Conservation (phyloP, 2,888 invertebrate species). For the Mesorhabditis belari region DNA sequence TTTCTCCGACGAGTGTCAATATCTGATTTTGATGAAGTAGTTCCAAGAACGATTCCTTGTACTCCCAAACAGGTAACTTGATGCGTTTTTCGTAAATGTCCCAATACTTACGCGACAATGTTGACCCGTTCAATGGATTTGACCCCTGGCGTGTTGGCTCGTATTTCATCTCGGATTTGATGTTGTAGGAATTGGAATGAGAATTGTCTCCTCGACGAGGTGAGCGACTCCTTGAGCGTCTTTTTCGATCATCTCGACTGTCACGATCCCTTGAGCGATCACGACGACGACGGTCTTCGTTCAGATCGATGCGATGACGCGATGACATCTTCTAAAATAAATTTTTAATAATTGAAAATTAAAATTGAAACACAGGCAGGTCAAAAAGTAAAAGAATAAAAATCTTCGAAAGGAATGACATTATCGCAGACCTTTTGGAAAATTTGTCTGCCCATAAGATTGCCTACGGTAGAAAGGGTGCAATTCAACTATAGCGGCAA, state of each 20-base stretch:
- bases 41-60: constrained; percentile 85
- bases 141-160: background rate
- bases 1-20: constrained; percentile 78
- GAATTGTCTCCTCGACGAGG: constrained; percentile 12
- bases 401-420: too few species aligned
- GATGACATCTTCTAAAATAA: constrained; percentile 24
- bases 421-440: too few species aligned
- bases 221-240: constrained; percentile 13
- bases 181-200: too few species aligned
- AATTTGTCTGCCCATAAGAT: too few species aligned
- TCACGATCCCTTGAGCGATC: background rate
- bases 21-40: constrained; percentile 78
- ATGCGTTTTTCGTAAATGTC: constrained; percentile 80
- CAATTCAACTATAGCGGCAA: too few species aligned
- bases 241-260: background rate
- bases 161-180: too few species aligned
- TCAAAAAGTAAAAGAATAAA: too few species aligned
- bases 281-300: constrained; percentile 21
- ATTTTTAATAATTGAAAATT: background rate
- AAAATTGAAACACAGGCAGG: too few species aligned
- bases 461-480: too few species aligned
- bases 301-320: constrained; percentile 35
- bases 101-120: constrained; percentile 80
- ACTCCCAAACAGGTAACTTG: constrained; percentile 92
- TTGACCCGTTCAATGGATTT: constrained; percentile 73